These are phyloP conservation scores for Aphis craccivora DNA, from an alignment of 1,140 invertebrate genomes.

Conservation along the genomic window DNA sequence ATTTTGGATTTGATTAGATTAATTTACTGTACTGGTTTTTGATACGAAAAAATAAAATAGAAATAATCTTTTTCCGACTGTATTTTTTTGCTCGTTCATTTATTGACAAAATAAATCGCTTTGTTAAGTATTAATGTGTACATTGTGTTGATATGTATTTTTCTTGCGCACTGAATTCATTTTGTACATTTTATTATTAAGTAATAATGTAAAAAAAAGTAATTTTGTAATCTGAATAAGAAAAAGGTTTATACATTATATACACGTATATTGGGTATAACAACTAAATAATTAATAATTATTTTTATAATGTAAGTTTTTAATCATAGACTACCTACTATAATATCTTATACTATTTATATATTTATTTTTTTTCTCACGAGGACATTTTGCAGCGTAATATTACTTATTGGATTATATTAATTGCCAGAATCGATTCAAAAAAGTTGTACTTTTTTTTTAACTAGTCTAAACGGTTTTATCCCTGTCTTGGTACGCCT, in stretches of 20 bases:
- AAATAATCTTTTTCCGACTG: background rate
- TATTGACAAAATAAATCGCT: background rate
- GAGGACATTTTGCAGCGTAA: background rate
- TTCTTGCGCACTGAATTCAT: background rate
- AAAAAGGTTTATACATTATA: background rate
- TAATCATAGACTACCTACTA: no score
- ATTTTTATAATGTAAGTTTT: no score
- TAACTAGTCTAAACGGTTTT: background rate
- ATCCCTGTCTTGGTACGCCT: background rate
- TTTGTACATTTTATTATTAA: background rate
- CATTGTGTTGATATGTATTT: background rate
- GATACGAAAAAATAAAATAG: constrained; percentile 4
- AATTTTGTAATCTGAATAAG: background rate
- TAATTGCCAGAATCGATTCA: background rate
- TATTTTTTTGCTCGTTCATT: background rate
- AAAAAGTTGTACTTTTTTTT: background rate
- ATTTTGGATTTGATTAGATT: constrained; percentile 50
- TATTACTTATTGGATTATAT: background rate
- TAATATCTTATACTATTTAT: background rate
- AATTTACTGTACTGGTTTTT: constrained; percentile 26
- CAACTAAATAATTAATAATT: background rate
- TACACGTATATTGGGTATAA: background rate
- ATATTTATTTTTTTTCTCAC: background rate
- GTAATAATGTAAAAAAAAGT: background rate
- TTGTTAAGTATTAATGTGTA: constrained; percentile 28